Evolutionary conservation across 30 jellyfish, hydroid and myxozoan genomes (phyloP).

Genomic region (Calvadosia cruxmelitensis): DNA sequence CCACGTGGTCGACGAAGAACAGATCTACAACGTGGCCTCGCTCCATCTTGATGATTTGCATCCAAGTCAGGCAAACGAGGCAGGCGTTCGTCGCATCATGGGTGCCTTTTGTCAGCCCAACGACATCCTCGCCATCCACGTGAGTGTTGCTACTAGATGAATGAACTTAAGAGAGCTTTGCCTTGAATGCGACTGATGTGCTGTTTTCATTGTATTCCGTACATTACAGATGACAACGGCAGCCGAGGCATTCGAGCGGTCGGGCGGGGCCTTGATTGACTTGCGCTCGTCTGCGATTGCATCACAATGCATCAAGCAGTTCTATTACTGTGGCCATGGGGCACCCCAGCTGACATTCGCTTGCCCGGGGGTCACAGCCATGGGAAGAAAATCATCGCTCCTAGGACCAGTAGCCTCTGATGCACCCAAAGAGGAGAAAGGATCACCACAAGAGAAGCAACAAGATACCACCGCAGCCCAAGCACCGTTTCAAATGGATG

Average conservation of each 20-base stretch:
- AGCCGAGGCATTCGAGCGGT: not conserved
- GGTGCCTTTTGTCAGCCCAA: not conserved
- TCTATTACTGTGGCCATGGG: not conserved
- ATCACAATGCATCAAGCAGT: not conserved
- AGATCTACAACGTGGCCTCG: not conserved
- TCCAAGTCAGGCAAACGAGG: not conserved
- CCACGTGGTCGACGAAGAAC: not conserved
- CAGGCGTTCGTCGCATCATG: not conserved
- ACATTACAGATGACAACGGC: not conserved
- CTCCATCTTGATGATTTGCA: not conserved
- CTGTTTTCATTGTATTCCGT: no score
- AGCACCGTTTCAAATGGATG: not conserved
- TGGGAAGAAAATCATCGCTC: no score
- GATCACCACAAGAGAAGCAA: not conserved
- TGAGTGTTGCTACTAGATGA: not conserved
- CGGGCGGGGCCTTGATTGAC: not conserved
- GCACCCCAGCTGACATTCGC: not conserved
- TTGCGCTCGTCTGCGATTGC: not conserved
- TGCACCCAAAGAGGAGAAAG: no score
- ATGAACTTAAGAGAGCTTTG: not conserved
- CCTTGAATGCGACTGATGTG: not conserved
- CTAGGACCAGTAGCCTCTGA: no score
- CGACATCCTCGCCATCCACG: not conserved
- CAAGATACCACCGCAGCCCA: not conserved
- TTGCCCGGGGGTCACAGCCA: not conserved